These are phyloP conservation scores for Drosophila conformis DNA, from an alignment of 2,888 invertebrate species.

Conservation along the genomic window DNA sequence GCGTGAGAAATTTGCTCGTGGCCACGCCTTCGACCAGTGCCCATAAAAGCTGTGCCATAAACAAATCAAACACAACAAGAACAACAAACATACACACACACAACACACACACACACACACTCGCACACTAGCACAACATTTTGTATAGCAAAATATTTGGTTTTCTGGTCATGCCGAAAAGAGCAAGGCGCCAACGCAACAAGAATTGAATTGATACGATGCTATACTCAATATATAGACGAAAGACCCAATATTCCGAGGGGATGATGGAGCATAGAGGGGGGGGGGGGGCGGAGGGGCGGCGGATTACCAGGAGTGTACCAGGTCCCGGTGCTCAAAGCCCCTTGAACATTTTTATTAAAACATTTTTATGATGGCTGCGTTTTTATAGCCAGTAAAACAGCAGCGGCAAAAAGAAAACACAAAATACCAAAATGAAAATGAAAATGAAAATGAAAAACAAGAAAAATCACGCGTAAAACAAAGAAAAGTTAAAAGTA, in stretches of 20 bases:
- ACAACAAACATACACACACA: slow-evolving; percentile 38
- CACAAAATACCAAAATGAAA: slow-evolving; percentile 16
- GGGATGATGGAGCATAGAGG: neutral
- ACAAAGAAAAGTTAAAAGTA: slow-evolving; percentile 30
- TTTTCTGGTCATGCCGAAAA: slow-evolving; percentile 72
- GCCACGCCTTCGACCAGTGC: slow-evolving; percentile 61
- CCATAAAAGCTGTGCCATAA: slow-evolving; percentile 58
- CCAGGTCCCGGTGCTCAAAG: slow-evolving; percentile 6
- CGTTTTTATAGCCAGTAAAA: slow-evolving; percentile 70
- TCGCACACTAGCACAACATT: slow-evolving; percentile 11
- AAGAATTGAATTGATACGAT: slow-evolving; percentile 28
- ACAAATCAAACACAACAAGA: slow-evolving; percentile 47
- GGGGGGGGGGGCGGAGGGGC: too few relatives aligned
- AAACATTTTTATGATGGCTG: slow-evolving; percentile 67
- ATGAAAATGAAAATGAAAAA: slow-evolving; percentile 27
- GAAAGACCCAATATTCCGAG: slow-evolving; percentile 15
- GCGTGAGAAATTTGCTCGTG: slow-evolving; percentile 68
- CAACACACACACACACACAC: slow-evolving; percentile 17
- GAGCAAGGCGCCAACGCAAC: slow-evolving; percentile 67
- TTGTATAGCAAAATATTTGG: slow-evolving; percentile 68
- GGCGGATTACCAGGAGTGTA: neutral
- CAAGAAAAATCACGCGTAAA: slow-evolving; percentile 34
- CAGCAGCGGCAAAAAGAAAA: slow-evolving; percentile 28
- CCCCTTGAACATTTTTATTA: slow-evolving; percentile 58
- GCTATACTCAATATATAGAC: slow-evolving; percentile 6